Base-by-base conservation (phyloP, 2,797 vertebrate species). In the Manis crassicaudata region DNA sequence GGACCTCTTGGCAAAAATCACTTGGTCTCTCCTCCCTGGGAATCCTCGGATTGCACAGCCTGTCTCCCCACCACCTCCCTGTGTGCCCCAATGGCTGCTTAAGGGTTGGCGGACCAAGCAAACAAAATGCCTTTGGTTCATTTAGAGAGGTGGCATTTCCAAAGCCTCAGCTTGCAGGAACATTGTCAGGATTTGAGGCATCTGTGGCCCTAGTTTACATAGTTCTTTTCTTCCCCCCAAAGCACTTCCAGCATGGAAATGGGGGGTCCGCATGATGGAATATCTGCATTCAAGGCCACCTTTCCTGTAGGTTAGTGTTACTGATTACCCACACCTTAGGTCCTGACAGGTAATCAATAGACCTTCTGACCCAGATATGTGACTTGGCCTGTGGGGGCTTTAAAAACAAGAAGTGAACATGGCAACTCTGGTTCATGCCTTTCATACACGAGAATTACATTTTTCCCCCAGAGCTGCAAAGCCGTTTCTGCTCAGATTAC, bases 341-440 rank as follows among this genome's bases (percentile, higher is more conserved):
- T 98, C 98, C 98, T 99, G 99, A 99, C 99, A 98, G 98, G 98
- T 99, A 99, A 99, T 99, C 99, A 98, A 99, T 99, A 99, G 98
- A 98, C 99, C 99, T 99, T 98, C 92, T 98, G 99, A 99, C 99
- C 99, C 99, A 97, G 97, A 97, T 97, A 98, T 98, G 98, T 98
- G 98, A 98, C 98, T 98, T 92, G 98, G 98, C 98, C 98, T 98
- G 97, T 98, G 94, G 98, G 98, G 98, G 98, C 97, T 98, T 98
- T 97, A 97, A 98, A 98, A 98, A 98, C 98, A 98, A 98, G 98
- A 98, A 97, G 83, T 92, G 98, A 97, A 98, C 98, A 98, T 97
- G 98, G 98, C 98, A 98, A 98, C 97, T 98, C 97, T 97, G 97
- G 96, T 97, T 90, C 58, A 93, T 92, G 70, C 98, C 97, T 98